phyloP scores from a whole-genome alignment of 2,888 invertebrate genomes.

The Harpalus rubripes region DNA sequence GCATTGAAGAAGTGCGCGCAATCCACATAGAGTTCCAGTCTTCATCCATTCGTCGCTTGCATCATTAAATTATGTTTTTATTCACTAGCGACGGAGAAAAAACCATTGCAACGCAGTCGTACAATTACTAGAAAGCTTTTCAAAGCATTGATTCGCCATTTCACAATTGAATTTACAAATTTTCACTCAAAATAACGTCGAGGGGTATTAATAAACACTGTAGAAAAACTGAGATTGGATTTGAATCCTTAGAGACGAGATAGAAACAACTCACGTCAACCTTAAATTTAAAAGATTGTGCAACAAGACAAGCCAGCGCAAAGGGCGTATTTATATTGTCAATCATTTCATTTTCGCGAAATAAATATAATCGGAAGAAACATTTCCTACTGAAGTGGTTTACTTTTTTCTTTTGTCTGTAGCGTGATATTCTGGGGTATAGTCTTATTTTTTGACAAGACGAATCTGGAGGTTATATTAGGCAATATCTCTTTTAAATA shows the following conservation, averaged over 20 bases:
- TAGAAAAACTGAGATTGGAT: not conserved
- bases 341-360: constrained; percentile 10
- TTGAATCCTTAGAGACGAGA: not conserved
- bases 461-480: no score
- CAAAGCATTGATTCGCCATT: not conserved
- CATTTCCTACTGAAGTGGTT: no score
- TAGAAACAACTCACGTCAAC: constrained; percentile 39
- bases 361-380: not conserved
- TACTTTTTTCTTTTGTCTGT: no score
- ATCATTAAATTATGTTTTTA: constrained; percentile 65
- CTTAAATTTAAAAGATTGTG: constrained; percentile 42
- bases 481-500: no score
- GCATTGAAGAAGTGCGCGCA: constrained; percentile 5
- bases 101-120: not conserved
- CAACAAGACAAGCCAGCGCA: not conserved
- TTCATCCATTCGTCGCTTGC: not conserved
- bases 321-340: constrained; percentile 30
- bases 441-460: no score
- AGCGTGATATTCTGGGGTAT: no score
- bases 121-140: not conserved
- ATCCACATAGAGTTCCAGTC: constrained; percentile 17
- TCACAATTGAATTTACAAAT: constrained; percentile 3
- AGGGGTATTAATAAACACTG: not conserved
- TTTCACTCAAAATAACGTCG: constrained; percentile 1
- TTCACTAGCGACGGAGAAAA: constrained; percentile 40